These are phyloP conservation scores for Criorhina ranunculi DNA, from an alignment of 2,888 invertebrate species.

Conservation along the genomic window DNA sequence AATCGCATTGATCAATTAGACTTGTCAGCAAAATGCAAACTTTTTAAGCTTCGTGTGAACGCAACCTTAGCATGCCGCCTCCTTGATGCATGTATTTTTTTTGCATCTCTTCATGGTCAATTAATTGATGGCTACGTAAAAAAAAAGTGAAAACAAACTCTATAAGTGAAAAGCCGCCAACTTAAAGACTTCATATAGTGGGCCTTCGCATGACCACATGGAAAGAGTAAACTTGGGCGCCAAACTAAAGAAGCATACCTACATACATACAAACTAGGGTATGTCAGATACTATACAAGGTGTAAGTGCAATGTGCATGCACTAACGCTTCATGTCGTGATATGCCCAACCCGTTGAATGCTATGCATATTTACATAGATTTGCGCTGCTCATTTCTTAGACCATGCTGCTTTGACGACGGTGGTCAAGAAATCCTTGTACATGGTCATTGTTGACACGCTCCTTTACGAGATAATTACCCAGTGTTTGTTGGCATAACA, in stretches of 20 bases:
- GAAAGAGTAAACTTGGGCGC: constrained; percentile 32
- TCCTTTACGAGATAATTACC: constrained; percentile 50
- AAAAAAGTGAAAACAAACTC: constrained; percentile 20
- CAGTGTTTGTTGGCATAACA: constrained; percentile 21
- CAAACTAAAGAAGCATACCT: constrained; percentile 37
- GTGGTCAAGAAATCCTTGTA: constrained; percentile 26
- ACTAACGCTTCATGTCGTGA: constrained; percentile 20
- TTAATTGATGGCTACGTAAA: constrained; percentile 31
- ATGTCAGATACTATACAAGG: too few relatives aligned
- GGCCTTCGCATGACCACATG: constrained; percentile 29
- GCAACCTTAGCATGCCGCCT: too few relatives aligned
- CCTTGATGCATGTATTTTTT: too few relatives aligned
- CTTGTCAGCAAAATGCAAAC: too few relatives aligned
- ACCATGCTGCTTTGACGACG: not conserved
- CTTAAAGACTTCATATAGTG: not conserved
- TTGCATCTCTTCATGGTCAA: too few relatives aligned
- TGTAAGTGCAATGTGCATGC: constrained; percentile 46
- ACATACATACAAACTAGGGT: too few relatives aligned
- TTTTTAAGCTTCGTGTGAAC: not conserved
- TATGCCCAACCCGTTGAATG: constrained; percentile 43
- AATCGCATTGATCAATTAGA: too few relatives aligned
- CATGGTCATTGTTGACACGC: constrained; percentile 56
- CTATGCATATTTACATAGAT: constrained; percentile 27
- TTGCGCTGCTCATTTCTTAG: constrained; percentile 41
- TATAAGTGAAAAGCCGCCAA: constrained; percentile 7